These are phyloP conservation scores for Ciconia boyciana DNA, from an alignment of 2,113 vertebrate genomes.

Conservation along the genomic window DNA sequence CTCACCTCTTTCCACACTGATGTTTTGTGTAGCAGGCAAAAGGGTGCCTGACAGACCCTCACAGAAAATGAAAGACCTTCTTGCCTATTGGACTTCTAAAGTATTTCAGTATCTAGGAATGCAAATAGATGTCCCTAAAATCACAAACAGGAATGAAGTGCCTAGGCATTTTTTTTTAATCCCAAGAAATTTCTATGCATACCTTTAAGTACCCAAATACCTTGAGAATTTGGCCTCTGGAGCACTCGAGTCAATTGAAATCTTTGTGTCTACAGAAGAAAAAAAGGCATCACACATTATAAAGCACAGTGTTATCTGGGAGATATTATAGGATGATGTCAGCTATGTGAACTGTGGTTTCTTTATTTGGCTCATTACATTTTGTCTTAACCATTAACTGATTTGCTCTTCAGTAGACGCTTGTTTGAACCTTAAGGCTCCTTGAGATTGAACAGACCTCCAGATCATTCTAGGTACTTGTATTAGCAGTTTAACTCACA, in stretches of 20 bases:
- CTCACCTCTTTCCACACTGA: background rate
- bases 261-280: slow-evolving; percentile 54
- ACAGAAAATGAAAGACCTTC: background rate
- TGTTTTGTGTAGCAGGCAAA: background rate
- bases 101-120: background rate
- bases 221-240: slow-evolving; percentile 21
- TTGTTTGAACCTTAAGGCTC: slow-evolving; percentile 68
- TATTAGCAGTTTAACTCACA: slow-evolving; percentile 61
- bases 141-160: background rate
- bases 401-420: slow-evolving; percentile 65
- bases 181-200: background rate
- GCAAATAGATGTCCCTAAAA: background rate
- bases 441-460: slow-evolving; percentile 74
- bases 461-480: slow-evolving; percentile 69
- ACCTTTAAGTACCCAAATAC: background rate
- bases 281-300: slow-evolving; percentile 43
- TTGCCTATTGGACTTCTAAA: background rate
- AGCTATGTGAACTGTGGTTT: slow-evolving; percentile 70
- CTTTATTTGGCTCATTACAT: slow-evolving; percentile 72
- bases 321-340: slow-evolving; percentile 75
- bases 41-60: background rate
- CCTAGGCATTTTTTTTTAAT: background rate
- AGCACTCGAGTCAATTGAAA: slow-evolving; percentile 54
- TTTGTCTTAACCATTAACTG: slow-evolving; percentile 71
- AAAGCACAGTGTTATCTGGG: slow-evolving; percentile 68